Evolutionary conservation across 2,797 vertebrate genomes (phyloP), one percentile per base, ranked within the genome.

Genomic region (Heliangelus exortis): DNA sequence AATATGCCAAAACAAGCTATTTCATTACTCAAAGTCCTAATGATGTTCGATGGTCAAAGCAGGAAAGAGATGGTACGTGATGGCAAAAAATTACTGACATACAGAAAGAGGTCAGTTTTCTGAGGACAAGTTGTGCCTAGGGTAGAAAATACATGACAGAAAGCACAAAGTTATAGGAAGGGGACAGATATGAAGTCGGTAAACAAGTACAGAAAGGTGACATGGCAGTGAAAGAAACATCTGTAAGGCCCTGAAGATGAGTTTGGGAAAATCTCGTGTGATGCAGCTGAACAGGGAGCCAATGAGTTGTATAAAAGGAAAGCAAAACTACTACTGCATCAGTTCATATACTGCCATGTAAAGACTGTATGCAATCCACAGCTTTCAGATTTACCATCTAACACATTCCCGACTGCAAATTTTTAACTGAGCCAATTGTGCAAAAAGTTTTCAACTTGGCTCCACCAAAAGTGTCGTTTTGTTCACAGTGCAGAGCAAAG

Each of bases 321-420:
- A 93, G 68, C 50, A 76, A 92, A 85, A 43, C 58, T 90, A 68
- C 67, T 67, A 34, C 36, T 62, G 45, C 45, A 55, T 84, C 43
- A 58, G 20, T 86, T 84, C 25, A 90, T 65, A 68, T 80, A 68
- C 25, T 74, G 47, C 62, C 57, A 59, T 20, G 41, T 76, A 63
- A 81, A 89, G 84, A 34, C 66, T 77, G 84, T 65, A 11, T 8
- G 36, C 62, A 89, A 85, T 62, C 66, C 81, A 76, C 54, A 90
- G 77, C 39, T 91, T 93, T 79, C 54, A 82, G 61, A 82, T 66
- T 67, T 87, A 94, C 66, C 72, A 66, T 59, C 33, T 79, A 80
- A 63, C 39, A 66, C 50, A 82, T 34, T 72, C 53, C 51, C 80
- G 72, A 45, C 33, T 45, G 69, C 57, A 91, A 61, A 80, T 71